phyloP scores from a whole-genome alignment of 1,140 invertebrate genomes.

The Euura saliciscinereae region DNA sequence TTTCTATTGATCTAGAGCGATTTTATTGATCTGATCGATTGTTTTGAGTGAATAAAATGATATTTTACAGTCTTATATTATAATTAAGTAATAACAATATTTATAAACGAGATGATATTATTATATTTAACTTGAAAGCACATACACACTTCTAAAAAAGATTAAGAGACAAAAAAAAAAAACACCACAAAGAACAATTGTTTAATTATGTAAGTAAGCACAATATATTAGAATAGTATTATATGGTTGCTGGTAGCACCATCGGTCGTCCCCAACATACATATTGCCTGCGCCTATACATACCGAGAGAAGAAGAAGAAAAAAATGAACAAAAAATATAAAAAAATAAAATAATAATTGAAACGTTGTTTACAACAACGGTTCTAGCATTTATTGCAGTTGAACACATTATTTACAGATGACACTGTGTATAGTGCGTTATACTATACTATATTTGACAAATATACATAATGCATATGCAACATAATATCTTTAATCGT shows the following conservation, averaged over 20 bases:
- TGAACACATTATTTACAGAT: too few species aligned
- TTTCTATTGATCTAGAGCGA: too few species aligned
- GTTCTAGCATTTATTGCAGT: too few species aligned
- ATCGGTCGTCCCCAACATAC: conserved; percentile 42
- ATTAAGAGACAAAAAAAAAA: conserved; percentile 4
- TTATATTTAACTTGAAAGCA: conserved; percentile 1
- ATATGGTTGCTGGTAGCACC: conserved; percentile 37
- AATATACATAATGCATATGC: too few species aligned
- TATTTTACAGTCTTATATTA: too few species aligned
- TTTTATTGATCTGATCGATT: too few species aligned
- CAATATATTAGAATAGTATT: conserved; percentile 23
- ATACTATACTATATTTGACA: too few species aligned
- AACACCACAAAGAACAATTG: background rate
- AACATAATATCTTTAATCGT: too few species aligned
- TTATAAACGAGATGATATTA: background rate
- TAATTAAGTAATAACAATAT: background rate
- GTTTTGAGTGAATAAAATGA: too few species aligned
- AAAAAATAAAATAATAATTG: background rate
- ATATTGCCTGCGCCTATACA: conserved; percentile 39
- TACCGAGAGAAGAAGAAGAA: conserved; percentile 9
- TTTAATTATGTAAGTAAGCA: conserved; percentile 15
- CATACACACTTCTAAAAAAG: conserved; percentile 6
- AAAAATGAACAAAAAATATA: background rate
- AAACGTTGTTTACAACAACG: background rate
- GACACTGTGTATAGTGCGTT: too few species aligned